Evolutionary conservation across 2,888 invertebrate species (phyloP).

Genomic region (Lasioglossum pauxillum): DNA sequence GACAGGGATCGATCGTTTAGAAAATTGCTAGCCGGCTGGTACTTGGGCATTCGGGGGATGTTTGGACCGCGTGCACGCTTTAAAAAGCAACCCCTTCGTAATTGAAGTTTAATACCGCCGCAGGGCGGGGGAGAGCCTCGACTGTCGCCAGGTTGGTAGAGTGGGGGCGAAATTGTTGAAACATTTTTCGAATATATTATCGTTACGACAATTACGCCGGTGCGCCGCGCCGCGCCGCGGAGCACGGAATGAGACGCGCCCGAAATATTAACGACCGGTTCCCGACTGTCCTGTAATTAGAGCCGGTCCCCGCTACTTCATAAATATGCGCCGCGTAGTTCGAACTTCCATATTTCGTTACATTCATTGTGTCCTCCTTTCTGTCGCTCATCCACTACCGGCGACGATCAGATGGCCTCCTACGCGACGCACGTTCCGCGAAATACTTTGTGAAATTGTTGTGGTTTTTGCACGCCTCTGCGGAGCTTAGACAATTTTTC

Average conservation of each 20-base stretch:
- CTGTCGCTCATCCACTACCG: background rate
- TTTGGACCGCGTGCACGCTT: conserved; percentile 16
- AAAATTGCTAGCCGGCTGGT: conserved; percentile 16
- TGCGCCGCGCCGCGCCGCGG: background rate
- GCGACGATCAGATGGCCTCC: background rate
- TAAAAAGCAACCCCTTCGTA: conserved; percentile 8
- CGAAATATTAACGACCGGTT: conserved; percentile 8
- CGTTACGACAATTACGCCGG: conserved; percentile 13
- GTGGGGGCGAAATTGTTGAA: conserved; percentile 27
- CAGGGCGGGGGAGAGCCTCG: background rate
- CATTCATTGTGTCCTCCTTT: background rate
- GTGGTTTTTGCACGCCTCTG: background rate
- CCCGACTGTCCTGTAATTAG: conserved; percentile 6
- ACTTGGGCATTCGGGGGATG: conserved; percentile 9
- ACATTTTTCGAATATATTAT: conserved; percentile 30
- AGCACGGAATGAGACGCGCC: conserved; percentile 4
- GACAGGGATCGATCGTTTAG: conserved; percentile 22
- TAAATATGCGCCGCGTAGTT: background rate
- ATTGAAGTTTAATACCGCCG: conserved; percentile 31
- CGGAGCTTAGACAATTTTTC: background rate
- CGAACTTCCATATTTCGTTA: conserved; percentile 9
- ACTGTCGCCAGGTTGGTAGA: background rate
- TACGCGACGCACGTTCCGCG: background rate
- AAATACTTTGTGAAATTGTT: background rate
- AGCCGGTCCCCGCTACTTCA: background rate